A percentile compares a stretch with the other conserved stretches of the same genome.
phyloP scores from a whole-genome alignment of 1,140 invertebrate species.

The Dendrolimus kikuchii region DNA sequence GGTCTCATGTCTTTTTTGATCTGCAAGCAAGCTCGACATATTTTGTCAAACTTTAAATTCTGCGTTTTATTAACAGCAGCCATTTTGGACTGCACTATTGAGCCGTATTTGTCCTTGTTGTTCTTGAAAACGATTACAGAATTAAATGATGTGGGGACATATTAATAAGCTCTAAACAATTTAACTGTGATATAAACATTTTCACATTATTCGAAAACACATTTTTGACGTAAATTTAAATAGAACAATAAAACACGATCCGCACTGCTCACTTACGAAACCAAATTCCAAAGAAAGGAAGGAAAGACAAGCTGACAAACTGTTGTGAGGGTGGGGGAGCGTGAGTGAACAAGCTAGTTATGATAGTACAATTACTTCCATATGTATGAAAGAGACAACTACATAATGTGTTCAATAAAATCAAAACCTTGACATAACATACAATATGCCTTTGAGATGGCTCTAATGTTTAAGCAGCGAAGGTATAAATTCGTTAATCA shows the following conservation, averaged over 20 bases:
- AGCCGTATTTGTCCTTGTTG: constrained; percentile 53
- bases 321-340: constrained; percentile 20
- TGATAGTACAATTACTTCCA: background rate
- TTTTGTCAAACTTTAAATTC: constrained; percentile 70
- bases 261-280: constrained; percentile 22
- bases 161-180: background rate
- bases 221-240: background rate
- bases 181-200: background rate
- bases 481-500: too few species aligned
- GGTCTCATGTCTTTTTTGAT: constrained; percentile 76
- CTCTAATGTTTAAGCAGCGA: too few species aligned
- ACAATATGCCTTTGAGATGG: too few species aligned
- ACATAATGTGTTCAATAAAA: constrained; percentile 22
- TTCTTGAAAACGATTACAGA: constrained; percentile 6
- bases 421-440: background rate
- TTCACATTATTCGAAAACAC: background rate
- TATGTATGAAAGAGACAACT: constrained; percentile 23
- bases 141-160: background rate
- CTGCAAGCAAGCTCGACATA: constrained; percentile 75
- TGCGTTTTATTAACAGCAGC: constrained; percentile 46
- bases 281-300: constrained; percentile 24
- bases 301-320: constrained; percentile 11
- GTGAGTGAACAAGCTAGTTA: constrained; percentile 17
- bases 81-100: constrained; percentile 60
- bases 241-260: constrained; percentile 6